Evolutionary conservation across 2,888 invertebrate genomes (phyloP).

Genomic region (Parnassius mnemosyne): DNA sequence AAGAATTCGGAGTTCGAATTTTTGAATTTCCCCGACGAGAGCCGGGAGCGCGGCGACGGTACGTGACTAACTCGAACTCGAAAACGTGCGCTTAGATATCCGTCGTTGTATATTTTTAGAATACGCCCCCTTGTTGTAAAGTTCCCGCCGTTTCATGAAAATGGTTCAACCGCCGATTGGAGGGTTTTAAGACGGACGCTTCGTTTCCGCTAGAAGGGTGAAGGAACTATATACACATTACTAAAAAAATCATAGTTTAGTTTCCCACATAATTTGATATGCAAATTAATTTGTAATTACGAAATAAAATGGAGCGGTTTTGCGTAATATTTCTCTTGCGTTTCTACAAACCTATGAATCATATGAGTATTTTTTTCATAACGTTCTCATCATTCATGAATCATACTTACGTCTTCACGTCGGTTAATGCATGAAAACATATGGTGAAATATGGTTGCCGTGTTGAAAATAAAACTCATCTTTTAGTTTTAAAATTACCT

Average conservation of each 20-base stretch:
- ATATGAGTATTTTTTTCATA: slow-evolving; percentile 17
- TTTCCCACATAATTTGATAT: neutral
- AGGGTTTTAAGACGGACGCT: slow-evolving; percentile 11
- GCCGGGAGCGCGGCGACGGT: slow-evolving; percentile 44
- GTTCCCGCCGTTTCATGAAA: slow-evolving; percentile 18
- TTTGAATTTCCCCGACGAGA: slow-evolving; percentile 33
- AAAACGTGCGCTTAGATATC: slow-evolving; percentile 49
- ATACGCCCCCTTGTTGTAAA: slow-evolving; percentile 70
- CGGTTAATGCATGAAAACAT: slow-evolving; percentile 21
- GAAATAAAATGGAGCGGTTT: neutral
- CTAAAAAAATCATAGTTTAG: neutral
- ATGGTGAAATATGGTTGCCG: slow-evolving; percentile 18
- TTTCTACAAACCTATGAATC: slow-evolving; percentile 7
- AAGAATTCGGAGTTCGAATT: slow-evolving; percentile 39
- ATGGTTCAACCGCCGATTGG: slow-evolving; percentile 10
- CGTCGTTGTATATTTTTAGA: slow-evolving; percentile 69
- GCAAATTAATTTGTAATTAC: slow-evolving; percentile 4
- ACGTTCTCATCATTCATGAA: slow-evolving; percentile 22
- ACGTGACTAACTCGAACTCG: slow-evolving; percentile 59
- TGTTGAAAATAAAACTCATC: slow-evolving; percentile 13
- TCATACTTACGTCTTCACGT: slow-evolving; percentile 25
- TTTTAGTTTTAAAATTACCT: neutral
- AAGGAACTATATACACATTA: slow-evolving; percentile 1
- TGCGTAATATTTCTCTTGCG: slow-evolving; percentile 10
- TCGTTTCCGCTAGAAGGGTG: slow-evolving; percentile 16